Base-by-base conservation (phyloP, 2,888 invertebrate genomes). In the Lysandra bellargus region DNA sequence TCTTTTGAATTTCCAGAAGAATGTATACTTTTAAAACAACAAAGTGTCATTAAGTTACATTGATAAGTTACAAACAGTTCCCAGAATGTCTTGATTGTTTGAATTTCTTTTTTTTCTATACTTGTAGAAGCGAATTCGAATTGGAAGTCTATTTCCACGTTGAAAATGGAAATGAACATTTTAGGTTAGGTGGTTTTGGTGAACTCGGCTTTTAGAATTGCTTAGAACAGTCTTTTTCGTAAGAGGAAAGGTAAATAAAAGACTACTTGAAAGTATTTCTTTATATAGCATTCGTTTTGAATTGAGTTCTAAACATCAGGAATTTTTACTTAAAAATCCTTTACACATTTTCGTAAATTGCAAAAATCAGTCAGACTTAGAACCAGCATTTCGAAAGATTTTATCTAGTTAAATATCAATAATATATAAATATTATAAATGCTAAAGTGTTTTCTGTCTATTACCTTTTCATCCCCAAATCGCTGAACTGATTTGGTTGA, bases 161-260 rank as follows among this genome's bases (percentile, higher is more conserved):
- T 37, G 33, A 37, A 37, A 69, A 69, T 69, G 69, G 69, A 37
- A 69, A 69, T 33, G 14, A 37, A 69, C 69, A 33, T 69, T 69
- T 37, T 69, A 33, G 69, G 33, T 14, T 33, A 37, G 33, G 69
- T 37, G 69, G 69, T 69, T 69, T 37, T 30, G 14, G 69, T 69
- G 17, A 69, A 69, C 69, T 33, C 37, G 37, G 33, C 69, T 37
- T 30, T 64, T 69, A 37, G 69, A 37, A 69, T 30, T 64, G 64
- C 33, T 37, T 37, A 37, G 33, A 33, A 33, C 4, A 69, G 33
- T 5, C 23, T 69, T 69, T 69, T 69, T 14, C 17, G 69, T 69
- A 33, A 69, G 4, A 69, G 33, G 69, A 37, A 69, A 69, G 33
- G 69, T 69, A 69, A 37, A 37, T 64, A 12, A 30, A 64, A 64